Evolutionary conservation across 1,140 invertebrate species (phyloP).

Genomic region (Drosophila saltans): DNA sequence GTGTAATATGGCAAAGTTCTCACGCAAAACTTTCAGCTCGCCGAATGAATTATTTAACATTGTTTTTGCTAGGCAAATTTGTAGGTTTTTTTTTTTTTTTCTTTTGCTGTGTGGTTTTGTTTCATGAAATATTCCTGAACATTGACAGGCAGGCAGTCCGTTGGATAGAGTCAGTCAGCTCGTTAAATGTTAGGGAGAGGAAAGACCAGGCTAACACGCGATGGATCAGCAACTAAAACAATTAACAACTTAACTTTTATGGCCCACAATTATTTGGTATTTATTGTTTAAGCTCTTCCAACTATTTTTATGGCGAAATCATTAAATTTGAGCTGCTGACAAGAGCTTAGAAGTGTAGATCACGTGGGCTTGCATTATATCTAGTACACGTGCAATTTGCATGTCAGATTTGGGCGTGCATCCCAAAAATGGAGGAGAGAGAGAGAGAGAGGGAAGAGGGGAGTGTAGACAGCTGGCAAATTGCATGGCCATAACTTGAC

Average conservation of each 20-base stretch:
- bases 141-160: conserved; percentile 59
- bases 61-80: conserved; percentile 54
- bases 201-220: conserved; percentile 46
- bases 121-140: conserved; percentile 60
- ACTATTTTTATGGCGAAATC: conserved; percentile 60
- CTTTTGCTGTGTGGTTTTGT: conserved; percentile 26
- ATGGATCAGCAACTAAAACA: conserved; percentile 52
- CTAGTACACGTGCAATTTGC: conserved; percentile 48
- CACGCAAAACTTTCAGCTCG: conserved; percentile 73
- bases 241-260: conserved; percentile 80
- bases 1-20: conserved; percentile 77
- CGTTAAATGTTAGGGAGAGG: conserved; percentile 56
- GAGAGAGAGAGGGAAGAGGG: background rate
- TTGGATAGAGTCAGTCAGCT: conserved; percentile 27
- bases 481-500: conserved; percentile 40
- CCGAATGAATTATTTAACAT: conserved; percentile 78
- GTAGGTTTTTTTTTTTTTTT: conserved; percentile 5
- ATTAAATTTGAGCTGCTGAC: conserved; percentile 62
- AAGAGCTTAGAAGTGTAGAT: conserved; percentile 19
- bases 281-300: conserved; percentile 63
- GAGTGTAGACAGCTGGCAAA: conserved; percentile 66
- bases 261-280: conserved; percentile 77
- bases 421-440: background rate
- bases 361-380: conserved; percentile 18
- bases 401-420: conserved; percentile 52